Evolutionary conservation across 2,888 invertebrate genomes (phyloP).

Genomic region (Meloe dianella): DNA sequence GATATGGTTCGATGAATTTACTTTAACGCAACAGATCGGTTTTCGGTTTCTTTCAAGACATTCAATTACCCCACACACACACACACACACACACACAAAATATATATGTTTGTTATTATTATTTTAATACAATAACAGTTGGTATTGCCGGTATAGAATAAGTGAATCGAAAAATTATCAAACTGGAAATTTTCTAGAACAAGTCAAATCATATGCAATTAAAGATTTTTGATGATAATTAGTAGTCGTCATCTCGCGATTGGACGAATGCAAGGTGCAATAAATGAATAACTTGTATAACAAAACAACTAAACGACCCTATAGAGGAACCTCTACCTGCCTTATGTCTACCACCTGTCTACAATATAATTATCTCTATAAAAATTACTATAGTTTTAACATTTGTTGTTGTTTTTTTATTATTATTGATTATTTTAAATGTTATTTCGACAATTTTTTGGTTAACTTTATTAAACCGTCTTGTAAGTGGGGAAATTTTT

Average conservation of each 20-base stretch:
- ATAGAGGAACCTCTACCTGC: constrained; percentile 44
- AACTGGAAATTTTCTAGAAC: background rate
- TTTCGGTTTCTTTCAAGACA: constrained; percentile 49
- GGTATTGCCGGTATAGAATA: constrained; percentile 46
- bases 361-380: constrained; percentile 47
- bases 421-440: too few relatives aligned
- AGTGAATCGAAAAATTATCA: background rate
- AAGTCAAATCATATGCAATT: background rate
- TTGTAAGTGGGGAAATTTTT: background rate
- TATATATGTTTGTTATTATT: constrained; percentile 15
- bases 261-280: constrained; percentile 47
- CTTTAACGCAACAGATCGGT: constrained; percentile 50
- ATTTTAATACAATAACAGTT: constrained; percentile 43
- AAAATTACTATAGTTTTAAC: constrained; percentile 48
- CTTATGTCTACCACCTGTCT: constrained; percentile 52
- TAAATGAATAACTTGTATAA: constrained; percentile 15
- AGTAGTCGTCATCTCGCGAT: constrained; percentile 42
- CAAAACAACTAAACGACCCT: constrained; percentile 4
- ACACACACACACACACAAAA: constrained; percentile 38
- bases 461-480: constrained; percentile 14
- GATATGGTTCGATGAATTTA: constrained; percentile 32
- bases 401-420: too few relatives aligned
- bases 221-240: constrained; percentile 25
- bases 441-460: constrained; percentile 25
- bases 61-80: too few relatives aligned